Base-by-base conservation (phyloP, 2,113 vertebrate genomes). In the Heterotilapia buettikoferi region DNA sequence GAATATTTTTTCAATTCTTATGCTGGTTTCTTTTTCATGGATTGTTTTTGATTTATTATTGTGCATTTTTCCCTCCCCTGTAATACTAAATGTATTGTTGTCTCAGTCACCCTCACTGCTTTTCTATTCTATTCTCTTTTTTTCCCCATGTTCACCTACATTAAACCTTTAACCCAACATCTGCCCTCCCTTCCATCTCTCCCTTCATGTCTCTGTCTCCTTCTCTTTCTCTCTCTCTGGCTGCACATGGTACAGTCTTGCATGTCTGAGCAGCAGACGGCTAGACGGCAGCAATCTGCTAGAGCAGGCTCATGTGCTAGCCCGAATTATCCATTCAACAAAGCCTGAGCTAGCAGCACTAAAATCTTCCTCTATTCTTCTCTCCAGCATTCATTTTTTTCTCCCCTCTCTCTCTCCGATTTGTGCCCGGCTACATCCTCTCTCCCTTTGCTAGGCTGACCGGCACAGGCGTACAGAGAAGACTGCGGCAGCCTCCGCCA, bases 191-290 rank as follows among this genome's bases (percentile, higher is more conserved):
- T 92, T 80, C 76, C 68, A 88, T 91, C 84, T 91, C 12, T 54
- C 61, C 19, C 66, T 78, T 24, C 52, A 8, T 82, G 12, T 83
- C 47, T 63, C 52, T 68, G 36, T 73, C 79, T 78, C 83, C 57
- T 12, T 63, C 31, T 63, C 8, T 61, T 31, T 82, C 45, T 68
- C 88, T 93, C 93, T 88, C 73, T 86, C 78, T 76, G 84, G 52
- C 87, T 92, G 88, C 93, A 91, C 89, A 93, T 94, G 93, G 93
- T 94, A 91, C 82, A 92, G 92, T 94, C 95, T 93, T 94, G 94
- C 93, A 95, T 95, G 95, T 95, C 95, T 95, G 95, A 95, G 91
- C 94, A 95, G 91, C 91, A 95, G 94, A 96, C 93, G 91, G 93
- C 95, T 82, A 95, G 94, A 94, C 94, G 87, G 91, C 90, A 90